phyloP scores from a whole-genome alignment of 2,888 invertebrate genomes.

The Nomada flava region DNA sequence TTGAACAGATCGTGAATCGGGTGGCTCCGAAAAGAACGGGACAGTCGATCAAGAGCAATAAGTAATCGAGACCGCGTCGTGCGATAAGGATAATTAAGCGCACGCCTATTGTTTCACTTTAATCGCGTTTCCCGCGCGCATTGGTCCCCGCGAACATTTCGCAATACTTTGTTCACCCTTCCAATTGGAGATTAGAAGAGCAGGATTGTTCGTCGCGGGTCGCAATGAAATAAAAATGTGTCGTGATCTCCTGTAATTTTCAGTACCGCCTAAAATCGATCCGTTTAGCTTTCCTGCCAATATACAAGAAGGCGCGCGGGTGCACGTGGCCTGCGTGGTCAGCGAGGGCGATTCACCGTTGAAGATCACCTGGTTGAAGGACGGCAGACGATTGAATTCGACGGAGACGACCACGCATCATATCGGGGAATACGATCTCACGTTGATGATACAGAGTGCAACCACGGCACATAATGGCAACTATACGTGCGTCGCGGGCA shows the following conservation, averaged over 20 bases:
- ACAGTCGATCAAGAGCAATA: background rate
- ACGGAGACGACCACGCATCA: constrained; percentile 80
- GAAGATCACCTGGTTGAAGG: constrained; percentile 86
- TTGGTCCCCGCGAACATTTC: too few species aligned
- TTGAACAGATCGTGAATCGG: constrained; percentile 23
- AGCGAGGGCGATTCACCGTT: constrained; percentile 86
- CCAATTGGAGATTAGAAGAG: background rate
- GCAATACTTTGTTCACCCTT: constrained; percentile 21
- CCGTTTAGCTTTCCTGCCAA: constrained; percentile 85
- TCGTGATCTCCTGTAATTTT: constrained; percentile 78
- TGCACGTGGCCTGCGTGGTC: constrained; percentile 85
- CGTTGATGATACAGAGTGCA: constrained; percentile 85
- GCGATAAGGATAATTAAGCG: constrained; percentile 43
- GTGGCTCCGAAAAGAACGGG: constrained; percentile 1
- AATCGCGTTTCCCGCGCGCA: constrained; percentile 13
- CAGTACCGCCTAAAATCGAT: constrained; percentile 85
- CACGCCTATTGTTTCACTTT: constrained; percentile 34
- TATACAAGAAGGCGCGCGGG: constrained; percentile 84
- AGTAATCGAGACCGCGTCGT: constrained; percentile 31
- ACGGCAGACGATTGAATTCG: constrained; percentile 84
- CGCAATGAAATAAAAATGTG: constrained; percentile 57
- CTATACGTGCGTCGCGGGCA: constrained; percentile 85
- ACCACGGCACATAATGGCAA: constrained; percentile 85
- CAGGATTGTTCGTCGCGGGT: constrained; percentile 27
- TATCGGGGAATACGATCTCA: constrained; percentile 81